A percentile compares a stretch with the other conserved stretches of the same genome.
Conservation (phyloP, 2,888 invertebrate species). For the Eutolmus rufibarbis region DNA sequence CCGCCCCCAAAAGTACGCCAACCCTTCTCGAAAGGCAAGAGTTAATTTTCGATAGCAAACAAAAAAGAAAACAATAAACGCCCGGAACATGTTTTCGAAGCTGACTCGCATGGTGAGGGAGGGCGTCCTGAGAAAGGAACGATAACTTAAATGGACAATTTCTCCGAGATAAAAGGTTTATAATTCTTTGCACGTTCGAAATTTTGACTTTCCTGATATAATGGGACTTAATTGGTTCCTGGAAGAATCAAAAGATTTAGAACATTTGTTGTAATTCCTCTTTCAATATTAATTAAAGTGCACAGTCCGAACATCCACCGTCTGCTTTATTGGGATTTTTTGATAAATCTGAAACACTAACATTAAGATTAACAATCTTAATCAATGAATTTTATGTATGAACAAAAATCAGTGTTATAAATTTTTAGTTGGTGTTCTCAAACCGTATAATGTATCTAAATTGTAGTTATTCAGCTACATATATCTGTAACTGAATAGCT, state of each 20-base stretch:
- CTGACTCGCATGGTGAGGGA: neutral
- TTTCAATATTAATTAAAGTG: neutral
- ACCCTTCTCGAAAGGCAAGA: neutral
- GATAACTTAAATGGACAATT: neutral
- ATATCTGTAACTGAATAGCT: too few species aligned
- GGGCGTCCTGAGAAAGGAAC: neutral
- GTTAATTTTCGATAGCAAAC: constrained; percentile 13
- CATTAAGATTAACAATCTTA: neutral
- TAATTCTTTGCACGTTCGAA: neutral
- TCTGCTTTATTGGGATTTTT: neutral
- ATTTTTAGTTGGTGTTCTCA: too few species aligned
- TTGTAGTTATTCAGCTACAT: too few species aligned
- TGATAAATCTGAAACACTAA: neutral
- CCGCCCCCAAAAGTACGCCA: neutral
- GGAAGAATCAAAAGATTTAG: neutral
- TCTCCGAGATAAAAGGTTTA: neutral
- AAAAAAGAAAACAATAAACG: neutral
- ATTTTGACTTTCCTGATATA: neutral
- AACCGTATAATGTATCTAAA: too few species aligned
- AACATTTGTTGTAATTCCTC: neutral
- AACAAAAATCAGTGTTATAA: too few species aligned
- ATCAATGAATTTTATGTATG: too few species aligned
- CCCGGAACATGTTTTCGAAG: neutral
- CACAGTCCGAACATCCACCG: neutral
- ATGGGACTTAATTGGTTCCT: neutral